phyloP scores from a whole-genome alignment of 2,888 invertebrate species.

The Aricia artaxerxes region DNA sequence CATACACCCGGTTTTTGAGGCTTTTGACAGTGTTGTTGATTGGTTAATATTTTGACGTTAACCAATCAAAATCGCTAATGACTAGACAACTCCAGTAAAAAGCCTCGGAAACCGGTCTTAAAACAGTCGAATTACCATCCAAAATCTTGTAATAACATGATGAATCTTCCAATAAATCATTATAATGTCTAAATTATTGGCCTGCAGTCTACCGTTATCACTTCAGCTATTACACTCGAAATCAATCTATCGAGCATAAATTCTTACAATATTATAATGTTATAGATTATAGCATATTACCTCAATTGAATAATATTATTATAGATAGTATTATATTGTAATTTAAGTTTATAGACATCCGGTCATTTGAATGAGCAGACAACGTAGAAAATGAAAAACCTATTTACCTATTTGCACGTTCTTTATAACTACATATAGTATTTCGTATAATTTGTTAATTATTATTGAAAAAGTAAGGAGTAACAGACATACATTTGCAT shows the following conservation, averaged over 20 bases:
- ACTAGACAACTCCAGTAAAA: no score
- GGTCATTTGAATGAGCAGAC: neutral
- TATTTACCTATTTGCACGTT: no score
- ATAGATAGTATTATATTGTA: neutral
- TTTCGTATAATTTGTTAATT: neutral
- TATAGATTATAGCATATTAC: neutral
- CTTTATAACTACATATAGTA: neutral
- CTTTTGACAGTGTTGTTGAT: no score
- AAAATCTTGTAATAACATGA: neutral
- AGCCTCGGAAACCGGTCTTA: no score
- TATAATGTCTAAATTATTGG: constrained; percentile 8
- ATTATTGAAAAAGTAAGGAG: no score
- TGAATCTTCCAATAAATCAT: neutral
- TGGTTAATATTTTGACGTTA: no score
- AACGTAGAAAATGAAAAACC: no score
- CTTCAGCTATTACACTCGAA: constrained; percentile 3
- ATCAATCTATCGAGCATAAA: constrained; percentile 7
- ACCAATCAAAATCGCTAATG: no score
- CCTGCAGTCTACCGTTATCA: neutral
- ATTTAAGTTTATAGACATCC: no score
- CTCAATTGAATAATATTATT: neutral
- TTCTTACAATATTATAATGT: neutral
- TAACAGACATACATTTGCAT: no score
- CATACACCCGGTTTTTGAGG: no score
- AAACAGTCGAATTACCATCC: no score